phyloP scores from a whole-genome alignment of 2,113 vertebrate species.

The Hyperoodon ampullatus region DNA sequence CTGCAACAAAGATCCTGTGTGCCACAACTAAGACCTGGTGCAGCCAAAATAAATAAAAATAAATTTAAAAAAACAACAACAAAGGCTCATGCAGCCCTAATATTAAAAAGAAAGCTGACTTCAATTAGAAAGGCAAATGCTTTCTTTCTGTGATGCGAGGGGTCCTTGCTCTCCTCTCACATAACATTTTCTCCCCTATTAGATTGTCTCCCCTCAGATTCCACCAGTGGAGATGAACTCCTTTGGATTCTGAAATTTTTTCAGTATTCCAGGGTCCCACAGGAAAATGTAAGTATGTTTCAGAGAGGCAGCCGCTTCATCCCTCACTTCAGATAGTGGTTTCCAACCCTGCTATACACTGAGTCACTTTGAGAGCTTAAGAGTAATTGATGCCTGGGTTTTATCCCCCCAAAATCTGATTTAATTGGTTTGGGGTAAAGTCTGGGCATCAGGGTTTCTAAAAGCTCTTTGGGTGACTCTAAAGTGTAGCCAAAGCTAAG shows the following conservation, averaged over 20 bases:
- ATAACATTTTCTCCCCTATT: neutral
- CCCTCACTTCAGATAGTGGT: neutral
- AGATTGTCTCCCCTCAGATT: neutral
- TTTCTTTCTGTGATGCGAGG: neutral
- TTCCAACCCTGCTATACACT: neutral
- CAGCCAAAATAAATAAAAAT: too few species aligned
- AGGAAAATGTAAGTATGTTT: neutral
- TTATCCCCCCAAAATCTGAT: neutral
- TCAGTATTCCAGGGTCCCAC: neutral
- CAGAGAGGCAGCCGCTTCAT: neutral
- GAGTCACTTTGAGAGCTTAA: neutral
- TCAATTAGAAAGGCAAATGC: neutral
- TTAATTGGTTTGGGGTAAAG: neutral
- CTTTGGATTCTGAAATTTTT: conserved; percentile 10
- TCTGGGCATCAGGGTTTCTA: neutral
- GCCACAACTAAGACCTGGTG: too few species aligned
- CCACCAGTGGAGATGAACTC: neutral
- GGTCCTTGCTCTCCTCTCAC: neutral
- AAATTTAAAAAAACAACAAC: too few species aligned
- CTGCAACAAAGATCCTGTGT: too few species aligned
- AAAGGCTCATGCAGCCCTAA: too few species aligned
- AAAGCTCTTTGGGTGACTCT: neutral
- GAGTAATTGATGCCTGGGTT: neutral
- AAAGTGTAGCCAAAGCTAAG: neutral
- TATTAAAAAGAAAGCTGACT: neutral